Evolutionary conservation across 2,113 vertebrate species (phyloP).

Genomic region (Phalacrocorax brasilianus): DNA sequence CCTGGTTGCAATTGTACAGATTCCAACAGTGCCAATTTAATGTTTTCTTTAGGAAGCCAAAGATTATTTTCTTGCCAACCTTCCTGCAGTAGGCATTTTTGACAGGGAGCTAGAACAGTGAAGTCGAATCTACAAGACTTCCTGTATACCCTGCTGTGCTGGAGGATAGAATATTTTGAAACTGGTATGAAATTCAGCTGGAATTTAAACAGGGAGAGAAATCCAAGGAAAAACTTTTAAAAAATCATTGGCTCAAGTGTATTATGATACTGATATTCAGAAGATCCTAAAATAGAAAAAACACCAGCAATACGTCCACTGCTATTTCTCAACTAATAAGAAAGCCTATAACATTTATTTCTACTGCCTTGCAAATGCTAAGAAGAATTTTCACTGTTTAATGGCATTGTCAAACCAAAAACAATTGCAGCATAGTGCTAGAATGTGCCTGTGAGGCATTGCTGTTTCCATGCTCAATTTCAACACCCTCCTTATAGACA

Average conservation of each 20-base stretch:
- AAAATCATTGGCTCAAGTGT: neutral
- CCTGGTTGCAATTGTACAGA: neutral
- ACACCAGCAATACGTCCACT: neutral
- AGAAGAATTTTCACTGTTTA: neutral
- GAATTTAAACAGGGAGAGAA: neutral
- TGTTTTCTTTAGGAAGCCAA: neutral
- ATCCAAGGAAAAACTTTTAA: neutral
- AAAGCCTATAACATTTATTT: neutral
- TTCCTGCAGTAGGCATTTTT: neutral
- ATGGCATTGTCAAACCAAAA: constrained; percentile 1
- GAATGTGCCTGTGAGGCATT: neutral
- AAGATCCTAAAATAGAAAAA: neutral
- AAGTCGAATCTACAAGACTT: neutral
- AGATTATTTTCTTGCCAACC: neutral
- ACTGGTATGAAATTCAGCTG: neutral
- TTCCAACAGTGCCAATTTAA: neutral
- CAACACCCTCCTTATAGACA: neutral
- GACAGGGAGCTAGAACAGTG: neutral
- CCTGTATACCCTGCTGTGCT: neutral
- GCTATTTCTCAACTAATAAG: neutral
- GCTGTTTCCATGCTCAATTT: neutral
- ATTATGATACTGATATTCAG: neutral
- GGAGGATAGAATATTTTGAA: neutral
- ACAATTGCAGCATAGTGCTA: neutral
- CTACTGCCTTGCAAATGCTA: neutral